Base-by-base conservation (phyloP, 2,797 vertebrate genomes). In the Hydrocynus forskahlii region DNA sequence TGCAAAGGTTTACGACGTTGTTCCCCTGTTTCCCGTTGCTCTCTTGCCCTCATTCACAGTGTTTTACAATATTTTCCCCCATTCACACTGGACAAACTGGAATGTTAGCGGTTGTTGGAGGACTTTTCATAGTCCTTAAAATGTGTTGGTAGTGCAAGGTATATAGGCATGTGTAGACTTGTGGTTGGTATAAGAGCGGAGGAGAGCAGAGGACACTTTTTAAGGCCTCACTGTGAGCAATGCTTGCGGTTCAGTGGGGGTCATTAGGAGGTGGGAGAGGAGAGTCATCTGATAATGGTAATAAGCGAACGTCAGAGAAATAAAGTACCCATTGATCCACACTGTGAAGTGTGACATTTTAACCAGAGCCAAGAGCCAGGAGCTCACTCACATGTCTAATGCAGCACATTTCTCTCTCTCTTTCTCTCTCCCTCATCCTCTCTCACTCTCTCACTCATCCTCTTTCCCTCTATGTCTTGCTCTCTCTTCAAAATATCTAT, bases 261-360 rank as follows among this genome's bases (percentile, higher is more conserved):
- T 95, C 95, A 96, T 96, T 96, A 95, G 95, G 94, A 95, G 94
- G 93, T 94, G 94, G 94, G 93, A 93, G 93, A 94, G 92, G 89
- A 93, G 89, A 91, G 87, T 93, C 94, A 94, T 92, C 92, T 92
- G 94, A 92, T 95, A 95, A 96, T 95, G 93, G 94, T 96, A 97
- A 97, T 95, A 95, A 95, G 93, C 92, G 90, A 92, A 95, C 93
- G 92, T 77, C 91, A 94, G 96, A 95, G 95, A 97, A 97, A 97
- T 97, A 96, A 97, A 96, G 95, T 94, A 94, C 92, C 92, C 94
- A 97, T 97, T 97, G 97, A 98, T 98, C 97, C 96, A 92, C 93
- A 95, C 94, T 96, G 94, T 91, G 92, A 95, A 95, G 95, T 95
- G 93, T 98, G 97, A 98, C 96, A 97, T 97, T 98, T 97, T 96